Conservation (phyloP, 2,888 invertebrate species). For the Deilephila elpenor region DNA sequence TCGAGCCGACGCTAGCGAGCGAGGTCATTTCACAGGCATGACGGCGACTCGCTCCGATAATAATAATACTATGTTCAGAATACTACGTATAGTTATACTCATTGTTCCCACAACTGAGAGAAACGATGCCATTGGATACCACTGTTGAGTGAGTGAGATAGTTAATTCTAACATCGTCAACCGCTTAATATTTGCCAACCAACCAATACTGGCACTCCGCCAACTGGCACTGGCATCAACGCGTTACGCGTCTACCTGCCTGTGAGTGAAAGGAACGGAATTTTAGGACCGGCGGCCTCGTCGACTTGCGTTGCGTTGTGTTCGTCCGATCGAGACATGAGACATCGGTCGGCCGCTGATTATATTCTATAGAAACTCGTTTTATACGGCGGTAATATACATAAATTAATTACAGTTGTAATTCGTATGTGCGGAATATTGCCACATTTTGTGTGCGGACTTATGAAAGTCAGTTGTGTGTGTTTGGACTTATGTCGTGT, state of each 20-base stretch:
- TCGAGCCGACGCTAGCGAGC: slow-evolving; percentile 48
- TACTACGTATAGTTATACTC: slow-evolving; percentile 49
- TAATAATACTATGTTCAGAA: slow-evolving; percentile 50
- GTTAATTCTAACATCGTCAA: slow-evolving; percentile 49
- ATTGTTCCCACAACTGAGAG: slow-evolving; percentile 43
- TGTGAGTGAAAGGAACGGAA: slow-evolving; percentile 71
- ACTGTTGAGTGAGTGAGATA: slow-evolving; percentile 56
- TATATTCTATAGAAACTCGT: slow-evolving; percentile 40
- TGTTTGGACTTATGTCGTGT: slow-evolving; percentile 35
- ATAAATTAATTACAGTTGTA: slow-evolving; percentile 57
- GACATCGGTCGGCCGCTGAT: slow-evolving; percentile 19
- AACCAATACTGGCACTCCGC: slow-evolving; percentile 74
- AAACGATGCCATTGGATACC: slow-evolving; percentile 39
- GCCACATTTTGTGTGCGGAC: slow-evolving; percentile 35
- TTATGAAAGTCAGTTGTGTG: slow-evolving; percentile 31
- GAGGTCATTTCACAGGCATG: slow-evolving; percentile 61
- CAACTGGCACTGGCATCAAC: slow-evolving; percentile 66
- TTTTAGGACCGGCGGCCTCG: slow-evolving; percentile 48
- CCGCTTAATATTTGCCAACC: slow-evolving; percentile 68
- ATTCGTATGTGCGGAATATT: slow-evolving; percentile 34
- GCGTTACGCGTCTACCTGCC: slow-evolving; percentile 54
- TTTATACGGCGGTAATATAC: slow-evolving; percentile 55
- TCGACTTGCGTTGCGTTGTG: slow-evolving; percentile 32
- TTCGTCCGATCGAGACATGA: slow-evolving; percentile 45
- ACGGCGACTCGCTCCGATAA: slow-evolving; percentile 62